phyloP scores from a whole-genome alignment of 2,113 vertebrate genomes.

The Tetraodon nigroviridis region DNA sequence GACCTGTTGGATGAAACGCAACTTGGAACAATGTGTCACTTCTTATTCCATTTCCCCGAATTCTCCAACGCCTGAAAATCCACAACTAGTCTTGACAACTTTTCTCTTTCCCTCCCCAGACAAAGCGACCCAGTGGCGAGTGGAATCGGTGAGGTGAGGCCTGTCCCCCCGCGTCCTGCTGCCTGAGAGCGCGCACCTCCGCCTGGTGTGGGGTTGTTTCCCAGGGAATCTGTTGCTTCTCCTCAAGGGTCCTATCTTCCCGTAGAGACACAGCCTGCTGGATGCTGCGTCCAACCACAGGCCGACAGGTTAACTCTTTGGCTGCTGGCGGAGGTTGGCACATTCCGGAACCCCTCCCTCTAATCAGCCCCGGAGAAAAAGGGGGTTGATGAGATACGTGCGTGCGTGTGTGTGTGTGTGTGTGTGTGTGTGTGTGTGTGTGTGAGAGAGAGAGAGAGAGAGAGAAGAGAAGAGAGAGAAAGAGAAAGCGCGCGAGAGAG shows the following conservation, averaged over 20 bases:
- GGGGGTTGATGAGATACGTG: constrained; percentile 1
- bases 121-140: not conserved
- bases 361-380: constrained; percentile 21
- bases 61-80: constrained; percentile 14
- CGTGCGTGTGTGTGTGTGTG: not conserved
- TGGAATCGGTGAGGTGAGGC: not conserved
- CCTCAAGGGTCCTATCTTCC: constrained; percentile 53
- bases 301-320: constrained; percentile 63
- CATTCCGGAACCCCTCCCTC: constrained; percentile 48
- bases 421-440: no score
- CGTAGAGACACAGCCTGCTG: constrained; percentile 62
- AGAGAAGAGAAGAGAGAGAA: not conserved
- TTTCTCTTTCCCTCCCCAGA: constrained; percentile 19
- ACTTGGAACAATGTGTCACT: constrained; percentile 2
- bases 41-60: not conserved
- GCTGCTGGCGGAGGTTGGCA: constrained; percentile 37
- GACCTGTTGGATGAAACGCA: not conserved
- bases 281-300: constrained; percentile 56
- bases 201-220: constrained; percentile 54
- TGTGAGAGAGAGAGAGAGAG: not conserved
- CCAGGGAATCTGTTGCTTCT: constrained; percentile 68
- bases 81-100: constrained; percentile 40
- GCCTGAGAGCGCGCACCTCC: not conserved
- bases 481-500: not conserved
- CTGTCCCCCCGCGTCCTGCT: no score